Conservation (phyloP, 2,888 invertebrate genomes). For the Lypha dubia region DNA sequence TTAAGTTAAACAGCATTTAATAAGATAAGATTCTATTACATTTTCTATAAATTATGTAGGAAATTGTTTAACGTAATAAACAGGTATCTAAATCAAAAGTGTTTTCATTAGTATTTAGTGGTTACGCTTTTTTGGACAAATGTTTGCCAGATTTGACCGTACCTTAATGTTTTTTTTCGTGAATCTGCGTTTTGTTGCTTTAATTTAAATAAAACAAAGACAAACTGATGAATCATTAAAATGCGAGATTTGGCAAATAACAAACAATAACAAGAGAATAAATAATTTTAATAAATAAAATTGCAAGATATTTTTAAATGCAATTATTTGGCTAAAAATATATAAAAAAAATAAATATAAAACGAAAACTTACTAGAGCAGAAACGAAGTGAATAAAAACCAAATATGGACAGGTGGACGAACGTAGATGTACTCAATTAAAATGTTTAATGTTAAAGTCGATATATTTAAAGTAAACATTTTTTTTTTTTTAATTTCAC, state of each 20-base stretch:
- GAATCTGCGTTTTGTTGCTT: too few species aligned
- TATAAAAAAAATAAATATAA: constrained; percentile 37
- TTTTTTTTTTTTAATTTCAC: not conserved
- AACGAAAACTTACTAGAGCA: constrained; percentile 81
- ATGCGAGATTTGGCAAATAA: constrained; percentile 9
- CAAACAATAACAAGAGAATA: constrained; percentile 24
- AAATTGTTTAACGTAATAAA: too few species aligned
- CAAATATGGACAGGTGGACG: constrained; percentile 42
- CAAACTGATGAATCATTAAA: constrained; percentile 36
- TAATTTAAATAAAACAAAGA: too few species aligned
- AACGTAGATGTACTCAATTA: not conserved
- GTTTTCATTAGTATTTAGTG: too few species aligned
- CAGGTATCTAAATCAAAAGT: too few species aligned
- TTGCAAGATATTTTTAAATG: not conserved
- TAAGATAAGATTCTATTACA: too few species aligned
- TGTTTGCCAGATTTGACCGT: too few species aligned
- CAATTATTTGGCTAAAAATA: constrained; percentile 10
- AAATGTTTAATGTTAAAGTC: constrained; percentile 7
- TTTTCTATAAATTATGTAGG: too few species aligned
- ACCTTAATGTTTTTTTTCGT: too few species aligned
- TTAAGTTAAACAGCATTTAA: too few species aligned
- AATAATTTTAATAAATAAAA: constrained; percentile 13
- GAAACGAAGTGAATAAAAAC: constrained; percentile 71
- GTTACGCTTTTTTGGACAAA: too few species aligned
- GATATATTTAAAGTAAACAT: not conserved